phyloP scores from a whole-genome alignment of 2,113 vertebrate species.

The Notarius quadriscutis region DNA sequence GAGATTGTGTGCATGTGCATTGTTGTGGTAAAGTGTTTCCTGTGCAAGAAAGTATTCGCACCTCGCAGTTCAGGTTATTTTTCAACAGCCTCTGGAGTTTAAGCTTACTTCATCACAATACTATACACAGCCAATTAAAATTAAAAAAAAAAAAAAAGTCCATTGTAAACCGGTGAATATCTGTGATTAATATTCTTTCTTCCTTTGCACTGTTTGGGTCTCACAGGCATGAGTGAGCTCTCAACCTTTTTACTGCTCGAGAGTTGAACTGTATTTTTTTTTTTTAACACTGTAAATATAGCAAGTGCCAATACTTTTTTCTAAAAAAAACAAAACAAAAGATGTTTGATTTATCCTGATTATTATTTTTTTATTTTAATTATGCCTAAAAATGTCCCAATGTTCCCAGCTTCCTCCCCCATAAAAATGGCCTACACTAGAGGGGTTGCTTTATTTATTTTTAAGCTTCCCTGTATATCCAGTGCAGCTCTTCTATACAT shows the following conservation, averaged over 20 bases:
- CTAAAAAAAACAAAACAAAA: too few species aligned
- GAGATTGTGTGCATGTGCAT: neutral
- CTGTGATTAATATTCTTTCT: neutral
- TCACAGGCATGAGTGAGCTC: neutral
- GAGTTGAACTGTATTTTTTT: neutral
- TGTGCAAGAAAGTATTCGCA: neutral
- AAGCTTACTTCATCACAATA: neutral
- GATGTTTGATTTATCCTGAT: too few species aligned
- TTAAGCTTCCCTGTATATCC: neutral
- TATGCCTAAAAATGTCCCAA: neutral
- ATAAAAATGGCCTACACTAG: neutral
- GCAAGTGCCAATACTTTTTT: neutral
- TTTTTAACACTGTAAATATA: neutral
- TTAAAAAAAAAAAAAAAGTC: neutral
- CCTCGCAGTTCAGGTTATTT: neutral
- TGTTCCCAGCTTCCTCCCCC: neutral
- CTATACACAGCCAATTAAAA: neutral
- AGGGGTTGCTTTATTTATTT: neutral
- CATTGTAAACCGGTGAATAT: too few species aligned
- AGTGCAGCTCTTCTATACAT: neutral
- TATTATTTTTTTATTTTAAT: neutral
- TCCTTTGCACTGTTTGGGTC: neutral
- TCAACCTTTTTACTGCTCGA: neutral
- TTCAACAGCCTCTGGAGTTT: neutral
- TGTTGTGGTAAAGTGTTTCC: slow-evolving; percentile 28